These are phyloP conservation scores for Ictalurus furcatus DNA, from an alignment of 2,113 vertebrate genomes.

Conservation along the genomic window DNA sequence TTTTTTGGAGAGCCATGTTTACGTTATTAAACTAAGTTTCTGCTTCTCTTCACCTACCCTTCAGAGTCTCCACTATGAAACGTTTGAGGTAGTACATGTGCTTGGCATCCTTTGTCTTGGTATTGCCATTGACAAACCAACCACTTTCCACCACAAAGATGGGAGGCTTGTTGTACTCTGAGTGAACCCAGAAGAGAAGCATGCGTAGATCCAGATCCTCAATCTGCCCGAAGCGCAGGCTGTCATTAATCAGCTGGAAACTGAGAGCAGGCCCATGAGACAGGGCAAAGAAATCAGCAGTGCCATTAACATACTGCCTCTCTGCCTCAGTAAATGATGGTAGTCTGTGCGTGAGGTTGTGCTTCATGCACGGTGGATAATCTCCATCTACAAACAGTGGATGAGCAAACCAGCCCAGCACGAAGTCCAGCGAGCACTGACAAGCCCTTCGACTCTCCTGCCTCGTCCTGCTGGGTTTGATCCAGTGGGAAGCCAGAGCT, in stretches of 20 bases:
- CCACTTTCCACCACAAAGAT: slow-evolving; percentile 97
- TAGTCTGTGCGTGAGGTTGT: slow-evolving; percentile 79
- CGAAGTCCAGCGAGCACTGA: slow-evolving; percentile 92
- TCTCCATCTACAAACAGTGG: slow-evolving; percentile 92
- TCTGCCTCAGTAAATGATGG: slow-evolving; percentile 83
- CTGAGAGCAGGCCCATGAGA: slow-evolving; percentile 91
- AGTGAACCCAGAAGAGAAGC: slow-evolving; percentile 90
- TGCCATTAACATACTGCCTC: slow-evolving; percentile 78
- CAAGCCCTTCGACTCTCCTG: slow-evolving; percentile 79
- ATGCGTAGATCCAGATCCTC: slow-evolving; percentile 89
- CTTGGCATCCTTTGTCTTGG: slow-evolving; percentile 88
- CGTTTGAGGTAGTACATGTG: slow-evolving; percentile 94
- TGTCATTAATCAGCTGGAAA: slow-evolving; percentile 88
- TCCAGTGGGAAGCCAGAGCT: slow-evolving; percentile 93
- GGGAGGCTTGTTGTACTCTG: slow-evolving; percentile 85
- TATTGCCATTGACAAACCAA: slow-evolving; percentile 89
- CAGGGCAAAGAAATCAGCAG: slow-evolving; percentile 95
- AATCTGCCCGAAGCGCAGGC: slow-evolving; percentile 87
- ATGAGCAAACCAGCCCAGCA: slow-evolving; percentile 94
- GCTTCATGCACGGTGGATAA: slow-evolving; percentile 90
- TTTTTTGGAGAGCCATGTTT: not conserved
- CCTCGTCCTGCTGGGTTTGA: slow-evolving; percentile 81
- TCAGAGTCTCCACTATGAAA: slow-evolving; percentile 90
- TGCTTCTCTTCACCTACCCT: slow-evolving; percentile 75
- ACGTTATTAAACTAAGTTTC: not conserved